Evolutionary conservation across 1,140 invertebrate species (phyloP), one percentile per base, ranked within the genome.

Genomic region (Batillaria attramentaria): DNA sequence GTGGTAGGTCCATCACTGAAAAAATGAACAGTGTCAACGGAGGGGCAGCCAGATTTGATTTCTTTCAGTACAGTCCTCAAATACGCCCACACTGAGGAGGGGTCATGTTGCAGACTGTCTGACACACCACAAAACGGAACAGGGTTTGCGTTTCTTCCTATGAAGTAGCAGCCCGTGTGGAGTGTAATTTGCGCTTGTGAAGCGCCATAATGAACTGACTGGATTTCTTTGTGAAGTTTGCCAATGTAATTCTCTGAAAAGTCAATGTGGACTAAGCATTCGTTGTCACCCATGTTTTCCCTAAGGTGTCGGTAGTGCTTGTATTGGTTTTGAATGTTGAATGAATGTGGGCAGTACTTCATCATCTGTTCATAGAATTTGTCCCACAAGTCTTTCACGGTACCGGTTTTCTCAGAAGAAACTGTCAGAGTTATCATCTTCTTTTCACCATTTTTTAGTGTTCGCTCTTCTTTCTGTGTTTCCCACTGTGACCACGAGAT

Each of bases 21-120:
- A 73, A 86, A 85, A 70, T 87, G 82, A 65, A 85, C 18, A 5
- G 54, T 85, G 24, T 84, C 68, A n/a, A 85, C 57, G 37, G 39
- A 43, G 39, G 75, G 81, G n/a, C 31, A 28, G 20, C 31, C 20
- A 28, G 66, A 35, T 68, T 78, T 79, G 28, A 87, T 73, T 31
- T 81, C 43, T 39, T 81, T 28, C 33, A 85, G 65, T 18, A 86
- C 43, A 20, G 80, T 80, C 3, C 77, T n/a, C 13, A 84, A n/a
- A 54, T 84, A 62, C 57, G 83, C 68, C 86, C 81, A 84, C 46
- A 86, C 82, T 42, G 80, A 73, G 46, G 54, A 46, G 6, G 82
- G 80, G 68, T 79, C 83, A 76, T 87, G 79, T 28, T 70, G 50
- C 16, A 42, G 65, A 39, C 33, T 60, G 42, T 79, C 69, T n/a